Evolutionary conservation across 2,797 vertebrate genomes (phyloP), one percentile per base, ranked within the genome.

Genomic region (Pipistrellus nathusii): DNA sequence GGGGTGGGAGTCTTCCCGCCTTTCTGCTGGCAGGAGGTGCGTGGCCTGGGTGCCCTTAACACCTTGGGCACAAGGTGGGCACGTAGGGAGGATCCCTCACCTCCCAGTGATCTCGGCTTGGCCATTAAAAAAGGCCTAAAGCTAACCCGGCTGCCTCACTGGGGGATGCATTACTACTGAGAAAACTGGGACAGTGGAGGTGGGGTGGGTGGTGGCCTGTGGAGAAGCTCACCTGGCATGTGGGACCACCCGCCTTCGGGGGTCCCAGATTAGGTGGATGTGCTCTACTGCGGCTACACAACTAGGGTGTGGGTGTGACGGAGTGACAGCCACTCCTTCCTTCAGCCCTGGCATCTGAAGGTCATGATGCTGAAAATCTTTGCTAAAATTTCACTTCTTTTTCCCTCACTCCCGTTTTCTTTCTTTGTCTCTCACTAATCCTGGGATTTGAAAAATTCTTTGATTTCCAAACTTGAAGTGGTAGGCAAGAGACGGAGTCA

Each of bases 181-280:
- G 9, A 71, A 92, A 96, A 83, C 81, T 46, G 93, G 95, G 77
- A 23, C 92, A 71, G 64, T 4, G 4, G 71, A 35, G 68, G 51
- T 18, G 6, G 44, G 32, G n/a, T 55, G 21, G 32, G 0, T 3
- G 41, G 64, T 4, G 23, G 81, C 0, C 3, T 1, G 0, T 0
- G 48, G 92, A 78, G 78, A 9, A 12, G n/a, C 69, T 88, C 66
- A 27, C 48, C 48, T 38, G 82, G 23, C 10, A 9, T 3, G 3
- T 2, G 20, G 62, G 12, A 35, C 64, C 32, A 8, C 51, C 41
- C 85, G 10, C 27, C 75, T 76, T 81, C 27, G 64, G 27, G 48
- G 0, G 0, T 53, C 72, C 38, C 62, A 6, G 35, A 77, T 3
- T 0, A 0, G 11, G 13, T 5, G 44, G 27, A 41, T 14, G 44